phyloP scores from a whole-genome alignment of 2,113 vertebrate species.

The Datnioides undecimradiatus region DNA sequence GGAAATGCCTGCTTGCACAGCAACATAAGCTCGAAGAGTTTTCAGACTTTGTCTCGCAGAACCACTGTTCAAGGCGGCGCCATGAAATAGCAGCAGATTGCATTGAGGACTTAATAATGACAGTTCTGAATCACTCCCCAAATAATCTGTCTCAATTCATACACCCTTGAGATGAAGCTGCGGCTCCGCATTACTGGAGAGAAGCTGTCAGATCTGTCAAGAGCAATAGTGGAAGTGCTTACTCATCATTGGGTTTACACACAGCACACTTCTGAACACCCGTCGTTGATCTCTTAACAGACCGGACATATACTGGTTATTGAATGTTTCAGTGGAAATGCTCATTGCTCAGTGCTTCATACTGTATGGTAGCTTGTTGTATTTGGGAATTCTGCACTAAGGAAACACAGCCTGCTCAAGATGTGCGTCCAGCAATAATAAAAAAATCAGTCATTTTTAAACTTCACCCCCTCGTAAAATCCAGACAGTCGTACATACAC shows the following conservation, averaged over 20 bases:
- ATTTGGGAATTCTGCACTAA: slow-evolving; percentile 19
- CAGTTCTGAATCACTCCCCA: slow-evolving; percentile 59
- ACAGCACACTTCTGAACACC: slow-evolving; percentile 40
- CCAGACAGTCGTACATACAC: slow-evolving; percentile 3
- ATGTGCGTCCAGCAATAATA: neutral
- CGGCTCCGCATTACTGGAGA: slow-evolving; percentile 49
- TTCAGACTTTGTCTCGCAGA: slow-evolving; percentile 8
- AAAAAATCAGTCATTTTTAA: neutral
- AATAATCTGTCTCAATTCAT: slow-evolving; percentile 75
- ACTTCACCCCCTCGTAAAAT: neutral
- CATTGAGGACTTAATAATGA: slow-evolving; percentile 71
- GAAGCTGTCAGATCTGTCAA: slow-evolving; percentile 74
- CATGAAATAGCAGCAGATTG: slow-evolving; percentile 50
- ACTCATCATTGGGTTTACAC: slow-evolving; percentile 69
- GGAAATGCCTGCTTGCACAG: neutral
- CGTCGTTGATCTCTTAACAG: slow-evolving; percentile 38
- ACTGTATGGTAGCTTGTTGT: neutral
- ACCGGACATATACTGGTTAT: slow-evolving; percentile 48
- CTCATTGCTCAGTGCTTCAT: neutral
- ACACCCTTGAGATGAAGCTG: slow-evolving; percentile 70
- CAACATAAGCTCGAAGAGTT: slow-evolving; percentile 10
- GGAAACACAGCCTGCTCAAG: neutral
- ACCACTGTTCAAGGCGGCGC: slow-evolving; percentile 23
- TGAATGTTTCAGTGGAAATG: slow-evolving; percentile 33
- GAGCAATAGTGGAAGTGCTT: slow-evolving; percentile 70